phyloP scores from a whole-genome alignment of 2,888 invertebrate species.

The Boloria selene region DNA sequence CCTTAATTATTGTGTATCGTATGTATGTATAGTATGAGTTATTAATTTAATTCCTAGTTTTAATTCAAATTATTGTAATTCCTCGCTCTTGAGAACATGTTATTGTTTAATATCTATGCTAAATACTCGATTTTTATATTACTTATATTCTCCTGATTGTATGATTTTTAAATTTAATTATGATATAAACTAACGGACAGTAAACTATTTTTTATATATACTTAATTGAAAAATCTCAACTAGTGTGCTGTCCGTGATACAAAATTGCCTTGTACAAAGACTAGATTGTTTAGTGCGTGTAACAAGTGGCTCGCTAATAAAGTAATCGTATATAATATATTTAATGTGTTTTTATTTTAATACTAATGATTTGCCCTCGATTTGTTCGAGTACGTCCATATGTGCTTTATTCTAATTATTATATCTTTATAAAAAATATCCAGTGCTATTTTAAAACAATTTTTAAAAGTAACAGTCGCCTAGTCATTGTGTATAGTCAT shows the following conservation, averaged over 20 bases:
- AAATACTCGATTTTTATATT: slow-evolving; percentile 12
- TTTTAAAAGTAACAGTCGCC: no score
- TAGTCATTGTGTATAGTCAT: no score
- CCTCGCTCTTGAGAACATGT: background rate
- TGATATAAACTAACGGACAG: background rate
- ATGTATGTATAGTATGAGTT: no score
- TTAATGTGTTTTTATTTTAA: slow-evolving; percentile 27
- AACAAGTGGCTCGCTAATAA: slow-evolving; percentile 39
- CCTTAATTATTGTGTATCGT: no score
- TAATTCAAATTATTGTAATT: background rate
- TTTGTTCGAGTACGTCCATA: no score
- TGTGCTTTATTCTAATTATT: no score
- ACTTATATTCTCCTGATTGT: background rate
- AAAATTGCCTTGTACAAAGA: slow-evolving; percentile 77
- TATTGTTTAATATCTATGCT: slow-evolving; percentile 10
- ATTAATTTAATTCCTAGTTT: background rate
- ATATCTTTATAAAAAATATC: no score
- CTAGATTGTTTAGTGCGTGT: slow-evolving; percentile 43
- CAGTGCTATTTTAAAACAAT: no score
- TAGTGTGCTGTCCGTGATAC: slow-evolving; percentile 29
- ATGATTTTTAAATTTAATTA: background rate
- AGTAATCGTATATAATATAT: slow-evolving; percentile 37
- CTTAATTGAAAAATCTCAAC: slow-evolving; percentile 7
- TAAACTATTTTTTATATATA: slow-evolving; percentile 3
- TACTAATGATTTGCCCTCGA: background rate